These are phyloP conservation scores for Ostrea edulis DNA, from an alignment of 1,140 invertebrate genomes.

Conservation along the genomic window DNA sequence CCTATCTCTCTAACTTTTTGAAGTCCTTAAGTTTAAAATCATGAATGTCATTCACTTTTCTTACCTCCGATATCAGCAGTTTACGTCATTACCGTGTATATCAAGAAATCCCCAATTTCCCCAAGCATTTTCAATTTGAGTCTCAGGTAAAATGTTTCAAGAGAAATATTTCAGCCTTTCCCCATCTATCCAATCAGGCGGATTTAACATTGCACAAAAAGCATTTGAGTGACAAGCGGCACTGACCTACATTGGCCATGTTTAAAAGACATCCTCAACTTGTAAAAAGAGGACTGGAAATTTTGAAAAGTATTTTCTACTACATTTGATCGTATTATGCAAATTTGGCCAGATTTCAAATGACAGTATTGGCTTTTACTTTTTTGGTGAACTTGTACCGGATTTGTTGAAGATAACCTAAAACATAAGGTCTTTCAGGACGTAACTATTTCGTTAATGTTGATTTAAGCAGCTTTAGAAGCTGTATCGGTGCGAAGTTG, in stretches of 20 bases:
- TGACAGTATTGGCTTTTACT: neutral
- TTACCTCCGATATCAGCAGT: neutral
- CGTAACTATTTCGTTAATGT: neutral
- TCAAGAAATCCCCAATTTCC: neutral
- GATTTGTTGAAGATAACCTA: constrained; percentile 23
- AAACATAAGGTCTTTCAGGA: neutral
- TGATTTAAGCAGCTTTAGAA: constrained; percentile 32
- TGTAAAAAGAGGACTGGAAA: neutral
- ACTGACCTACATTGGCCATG: constrained; percentile 7
- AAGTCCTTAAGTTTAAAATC: neutral
- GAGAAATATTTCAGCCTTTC: constrained; percentile 24
- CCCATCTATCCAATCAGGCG: neutral
- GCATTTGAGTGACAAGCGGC: neutral
- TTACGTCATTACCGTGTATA: neutral
- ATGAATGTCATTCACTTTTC: neutral
- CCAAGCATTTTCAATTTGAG: neutral
- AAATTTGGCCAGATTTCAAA: neutral
- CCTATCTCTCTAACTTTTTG: neutral
- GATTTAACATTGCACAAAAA: constrained; percentile 33
- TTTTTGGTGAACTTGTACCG: constrained; percentile 22
- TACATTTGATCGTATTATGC: neutral
- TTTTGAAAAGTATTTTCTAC: neutral
- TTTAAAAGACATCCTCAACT: constrained; percentile 14
- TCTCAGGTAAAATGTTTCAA: constrained; percentile 15
- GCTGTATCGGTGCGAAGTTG: constrained; percentile 3